Evolutionary conservation across 2,888 invertebrate genomes (phyloP), one percentile per base, ranked within the genome.

Genomic region (Cotesia congregata): DNA sequence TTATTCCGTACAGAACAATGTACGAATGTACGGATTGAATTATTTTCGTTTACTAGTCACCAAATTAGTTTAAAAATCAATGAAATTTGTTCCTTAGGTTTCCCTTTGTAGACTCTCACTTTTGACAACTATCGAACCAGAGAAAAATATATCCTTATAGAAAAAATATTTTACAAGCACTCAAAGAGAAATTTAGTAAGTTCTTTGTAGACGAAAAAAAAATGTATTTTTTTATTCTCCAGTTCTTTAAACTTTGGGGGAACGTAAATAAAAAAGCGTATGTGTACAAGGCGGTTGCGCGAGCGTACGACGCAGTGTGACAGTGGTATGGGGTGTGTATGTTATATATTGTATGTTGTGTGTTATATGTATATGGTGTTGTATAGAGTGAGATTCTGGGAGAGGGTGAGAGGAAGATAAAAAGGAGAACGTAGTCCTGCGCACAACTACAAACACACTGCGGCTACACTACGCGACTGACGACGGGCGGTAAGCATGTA

Each of bases 401-500:
- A 62, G 39, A 60, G 59, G 70, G 72, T 64, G 62, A 59, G 20
- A 71, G 67, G 71, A 61, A 67, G 68, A 40, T 30, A 39, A 60
- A 39, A 64, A 38, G 40, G n/a, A 68, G 71, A 38, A 59, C 15
- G 64, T 72, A 39, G 67, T 73, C 73, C 73, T 65, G 73, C 67
- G 65, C 30, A 73, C 67, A 67, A 73, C 67, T 6, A 67, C 64
- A 12, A 73, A 41, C 65, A 68, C 64, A 64, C 39, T 40, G 17
- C 50, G 50, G 65, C 50, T 67, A 67, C 12, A 50, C 50, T 50
- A 50, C 50, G 12, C 50, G 50, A 50, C 50, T 50, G 50, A 50
- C 65, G 65, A 67, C 65, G 74, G 64, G 50, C 67, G 61, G 60
- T 68, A 65, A 70, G 70, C 30, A 65, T 71, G 74, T 65, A 70